Evolutionary conservation across 37 sponge, comb jelly and placozoan genomes (phyloP).

Genomic region (Agelas oroides): DNA sequence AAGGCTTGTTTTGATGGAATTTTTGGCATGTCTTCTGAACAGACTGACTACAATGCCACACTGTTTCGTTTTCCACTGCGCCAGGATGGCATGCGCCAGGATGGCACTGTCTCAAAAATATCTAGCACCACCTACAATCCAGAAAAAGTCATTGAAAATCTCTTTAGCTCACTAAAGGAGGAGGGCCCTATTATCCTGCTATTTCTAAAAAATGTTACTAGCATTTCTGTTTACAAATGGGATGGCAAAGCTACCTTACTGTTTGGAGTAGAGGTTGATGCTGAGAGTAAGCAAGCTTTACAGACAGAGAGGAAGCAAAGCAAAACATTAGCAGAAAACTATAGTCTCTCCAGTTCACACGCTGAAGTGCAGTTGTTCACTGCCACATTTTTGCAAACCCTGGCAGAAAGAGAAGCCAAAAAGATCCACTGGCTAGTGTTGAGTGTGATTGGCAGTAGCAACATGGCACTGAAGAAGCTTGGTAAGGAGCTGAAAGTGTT

Average conservation of each 20-base stretch:
- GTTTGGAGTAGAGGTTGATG: constrained; percentile 12
- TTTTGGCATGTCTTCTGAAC: constrained; percentile 21
- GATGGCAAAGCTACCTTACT: neutral
- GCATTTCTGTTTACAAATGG: constrained; percentile 41
- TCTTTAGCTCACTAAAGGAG: constrained; percentile 51
- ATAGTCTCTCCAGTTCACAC: neutral
- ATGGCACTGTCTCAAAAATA: constrained; percentile 45
- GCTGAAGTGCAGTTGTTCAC: neutral
- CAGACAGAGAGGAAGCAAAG: constrained; percentile 1
- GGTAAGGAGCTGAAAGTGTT: constrained; percentile 40
- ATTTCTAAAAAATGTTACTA: constrained; percentile 64
- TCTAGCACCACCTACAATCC: constrained; percentile 10
- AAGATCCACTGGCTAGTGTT: constrained; percentile 61
- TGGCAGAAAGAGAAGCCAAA: neutral
- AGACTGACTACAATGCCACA: constrained; percentile 52
- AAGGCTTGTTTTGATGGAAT: constrained; percentile 37
- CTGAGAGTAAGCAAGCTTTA: neutral
- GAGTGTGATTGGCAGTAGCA: constrained; percentile 53
- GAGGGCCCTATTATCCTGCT: constrained; percentile 64
- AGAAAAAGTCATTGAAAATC: constrained; percentile 34
- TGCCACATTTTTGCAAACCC: neutral
- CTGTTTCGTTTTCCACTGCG: constrained; percentile 86
- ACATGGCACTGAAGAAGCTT: constrained; percentile 11
- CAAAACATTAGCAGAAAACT: neutral
- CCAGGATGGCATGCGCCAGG: constrained; percentile 50